Base-by-base conservation (phyloP, 1,140 invertebrate species). In the Solen grandis region DNA sequence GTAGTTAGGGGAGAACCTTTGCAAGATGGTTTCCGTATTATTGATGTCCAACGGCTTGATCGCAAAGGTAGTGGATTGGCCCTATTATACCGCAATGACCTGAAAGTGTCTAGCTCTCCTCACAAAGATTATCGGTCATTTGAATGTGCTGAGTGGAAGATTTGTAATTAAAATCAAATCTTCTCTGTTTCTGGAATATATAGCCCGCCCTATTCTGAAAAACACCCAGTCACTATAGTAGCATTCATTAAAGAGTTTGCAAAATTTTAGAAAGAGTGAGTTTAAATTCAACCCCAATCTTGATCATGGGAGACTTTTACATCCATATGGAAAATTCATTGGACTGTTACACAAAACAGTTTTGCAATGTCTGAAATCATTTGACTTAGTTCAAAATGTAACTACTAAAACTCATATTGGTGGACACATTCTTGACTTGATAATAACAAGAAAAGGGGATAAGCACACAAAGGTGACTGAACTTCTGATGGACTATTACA, bases 221-320 rank as follows among this genome's bases (percentile, higher is more conserved):
- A 41, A 22, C 38, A 70, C 14, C 14, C 29, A 13, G 29, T 66
- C 27, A 66, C 29, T 33, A 10, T 5, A 46, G 27, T 13, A 27
- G 29, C 5, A 14, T 72, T 72, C 41, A 5, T 72, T 2, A 57
- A 27, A 54, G 59, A 55, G 33, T 55, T 33, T 25, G 50, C 19
- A 22, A 55, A 36, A n/a, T 72, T 13, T 35, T 55, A 3, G 69
- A 57, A n/a, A 27, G 22, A 35, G 19, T 31, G 2, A 33, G n/a
- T n/a, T 8, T 35, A 13, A 57, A n/a, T 14, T 35, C 25, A 31
- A 33, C 33, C 55, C 29, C 50, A 55, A 31, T 72, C 13, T 5
- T 72, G 1, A 55, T 72, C 46, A 1, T 72, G 29, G 69, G 69
- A 2, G 69, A 72, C 33, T 57, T 72, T n/a, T 57, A 72, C 29